phyloP scores from a whole-genome alignment of 2,797 vertebrate species.

The Notolepis coatsorum region DNA sequence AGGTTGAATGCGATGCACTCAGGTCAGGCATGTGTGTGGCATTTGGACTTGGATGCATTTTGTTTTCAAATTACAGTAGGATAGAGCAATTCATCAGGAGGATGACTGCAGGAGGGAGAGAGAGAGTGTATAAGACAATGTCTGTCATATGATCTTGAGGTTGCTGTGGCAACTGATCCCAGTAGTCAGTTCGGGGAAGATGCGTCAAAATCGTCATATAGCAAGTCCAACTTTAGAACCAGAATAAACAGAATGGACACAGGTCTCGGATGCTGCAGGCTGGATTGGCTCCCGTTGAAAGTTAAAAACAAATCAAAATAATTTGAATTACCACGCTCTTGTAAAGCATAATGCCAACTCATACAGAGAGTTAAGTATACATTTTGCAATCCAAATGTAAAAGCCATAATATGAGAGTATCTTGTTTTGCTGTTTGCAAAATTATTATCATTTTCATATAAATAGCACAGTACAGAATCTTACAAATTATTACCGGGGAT shows the following conservation, averaged over 20 bases:
- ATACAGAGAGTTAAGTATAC: too few species aligned
- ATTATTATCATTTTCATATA: too few species aligned
- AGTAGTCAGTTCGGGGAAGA: conserved; percentile 43
- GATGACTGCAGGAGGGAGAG: conserved; percentile 24
- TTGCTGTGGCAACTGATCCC: conserved; percentile 74
- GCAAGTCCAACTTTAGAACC: conserved; percentile 8
- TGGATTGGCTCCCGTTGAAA: too few species aligned
- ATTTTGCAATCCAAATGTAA: too few species aligned
- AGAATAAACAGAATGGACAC: neutral
- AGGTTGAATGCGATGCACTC: neutral
- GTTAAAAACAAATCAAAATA: too few species aligned
- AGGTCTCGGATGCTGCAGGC: too few species aligned
- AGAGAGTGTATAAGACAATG: conserved; percentile 37
- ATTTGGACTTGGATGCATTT: neutral
- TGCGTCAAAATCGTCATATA: conserved; percentile 48
- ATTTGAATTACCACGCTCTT: too few species aligned
- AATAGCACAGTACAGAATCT: too few species aligned
- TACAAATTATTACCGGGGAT: too few species aligned
- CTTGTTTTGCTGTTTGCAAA: too few species aligned
- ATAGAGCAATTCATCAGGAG: conserved; percentile 9
- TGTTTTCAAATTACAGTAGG: neutral
- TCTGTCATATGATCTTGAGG: conserved; percentile 68
- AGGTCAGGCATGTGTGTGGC: neutral
- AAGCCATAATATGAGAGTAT: too few species aligned
- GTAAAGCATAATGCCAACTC: too few species aligned